Evolutionary conservation across 2,888 invertebrate species (phyloP), one percentile per base, ranked within the genome.

Genomic region (Acleris emargana): DNA sequence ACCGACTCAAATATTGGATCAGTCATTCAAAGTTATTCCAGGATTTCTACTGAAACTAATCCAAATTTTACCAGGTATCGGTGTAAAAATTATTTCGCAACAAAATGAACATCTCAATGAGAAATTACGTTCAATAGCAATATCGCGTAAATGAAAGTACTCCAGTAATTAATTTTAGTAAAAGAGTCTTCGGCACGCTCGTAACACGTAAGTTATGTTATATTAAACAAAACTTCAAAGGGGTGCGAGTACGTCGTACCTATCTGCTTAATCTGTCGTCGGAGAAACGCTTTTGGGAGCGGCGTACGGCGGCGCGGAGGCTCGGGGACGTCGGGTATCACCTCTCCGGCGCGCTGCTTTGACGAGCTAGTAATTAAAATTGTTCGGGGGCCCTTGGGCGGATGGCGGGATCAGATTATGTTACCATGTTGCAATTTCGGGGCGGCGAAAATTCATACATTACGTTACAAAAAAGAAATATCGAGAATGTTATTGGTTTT

Each of bases 191-290:
- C 28, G 49, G 16, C 58, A 20, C 58, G 49, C 49, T 49, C 9
- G 32, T 58, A 47, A 18, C 16, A 20, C 28, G 18, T n/a, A 25
- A 58, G 32, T 58, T 58, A 58, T 58, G 20, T 58, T 58, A 58
- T 58, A 58, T 58, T 58, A 49, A 58, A 58, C 32, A 45, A 49
- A 58, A 58, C 58, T 49, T 58, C 58, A 58, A 58, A 58, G 58
- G 32, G 18, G 20, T 49, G 18, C n/a, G 58, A 47, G 43, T 28
- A 58, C 25, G 32, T 47, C 17, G 17, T 57, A 25, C 5, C 28
- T 22, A 25, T 25, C 25, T 25, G 17, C 38, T 28, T 58, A 13
- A 49, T 20, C 13, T 32, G 32, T 32, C 49, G 20, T 49, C 32
- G 18, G 32, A 49, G 49, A 17, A 45, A 17, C 47, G 18, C 32